Percentiles rank a stretch among this genome's conserved stretches.
These are phyloP conservation scores for Oryzias javanicus DNA, from an alignment of 2,113 vertebrate species.

Conservation along the genomic window DNA sequence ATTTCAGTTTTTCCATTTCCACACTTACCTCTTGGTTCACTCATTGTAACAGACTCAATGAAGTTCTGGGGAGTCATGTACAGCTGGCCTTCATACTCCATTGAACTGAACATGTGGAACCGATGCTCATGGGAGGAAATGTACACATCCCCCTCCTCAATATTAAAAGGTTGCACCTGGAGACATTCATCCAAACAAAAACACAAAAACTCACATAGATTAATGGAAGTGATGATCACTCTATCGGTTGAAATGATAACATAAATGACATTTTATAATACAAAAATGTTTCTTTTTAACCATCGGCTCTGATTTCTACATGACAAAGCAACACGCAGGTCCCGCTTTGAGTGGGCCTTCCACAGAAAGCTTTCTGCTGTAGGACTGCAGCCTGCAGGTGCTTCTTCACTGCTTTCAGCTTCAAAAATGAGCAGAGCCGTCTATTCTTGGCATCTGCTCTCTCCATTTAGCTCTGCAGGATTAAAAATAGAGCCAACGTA, in stretches of 20 bases:
- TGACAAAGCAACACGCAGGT: not conserved
- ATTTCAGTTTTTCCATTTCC: not conserved
- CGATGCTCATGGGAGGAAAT: conserved; percentile 93
- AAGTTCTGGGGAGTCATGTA: conserved; percentile 98
- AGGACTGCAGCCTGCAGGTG: conserved; percentile 9
- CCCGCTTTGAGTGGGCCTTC: not conserved
- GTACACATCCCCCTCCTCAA: conserved; percentile 89
- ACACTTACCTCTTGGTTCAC: conserved; percentile 87
- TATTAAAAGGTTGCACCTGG: conserved; percentile 76
- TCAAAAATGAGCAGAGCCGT: conserved; percentile 45
- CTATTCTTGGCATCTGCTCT: conserved; percentile 47
- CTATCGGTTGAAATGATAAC: too few species aligned
- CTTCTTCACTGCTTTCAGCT: conserved; percentile 27
- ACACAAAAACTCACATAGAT: not conserved
- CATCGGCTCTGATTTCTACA: not conserved
- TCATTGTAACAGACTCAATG: conserved; percentile 93
- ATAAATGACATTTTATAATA: not conserved
- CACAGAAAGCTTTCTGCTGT: not conserved
- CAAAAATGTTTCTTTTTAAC: not conserved
- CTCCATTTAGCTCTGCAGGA: conserved; percentile 46
- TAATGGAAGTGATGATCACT: too few species aligned
- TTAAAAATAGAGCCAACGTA: conserved; percentile 48
- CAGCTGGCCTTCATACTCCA: conserved; percentile 95
- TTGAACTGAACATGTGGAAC: conserved; percentile 91
- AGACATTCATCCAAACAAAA: conserved; percentile 9